Conservation (phyloP, 2,888 invertebrate genomes). For the Hartigia nigra region DNA sequence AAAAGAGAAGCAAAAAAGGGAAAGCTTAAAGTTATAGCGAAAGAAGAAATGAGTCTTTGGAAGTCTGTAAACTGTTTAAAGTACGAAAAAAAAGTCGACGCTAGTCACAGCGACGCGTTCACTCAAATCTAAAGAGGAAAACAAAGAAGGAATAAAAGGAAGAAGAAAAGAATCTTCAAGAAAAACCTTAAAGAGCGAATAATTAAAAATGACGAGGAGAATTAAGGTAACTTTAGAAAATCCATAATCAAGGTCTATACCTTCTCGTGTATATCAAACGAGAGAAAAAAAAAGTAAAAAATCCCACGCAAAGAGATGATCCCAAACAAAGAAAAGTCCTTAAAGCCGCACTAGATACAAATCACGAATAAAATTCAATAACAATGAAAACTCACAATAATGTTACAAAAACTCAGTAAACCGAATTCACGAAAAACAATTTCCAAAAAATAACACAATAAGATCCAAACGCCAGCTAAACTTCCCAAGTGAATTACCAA, state of each 20-base stretch:
- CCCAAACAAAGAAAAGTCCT: neutral
- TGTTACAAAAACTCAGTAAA: neutral
- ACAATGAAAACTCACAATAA: neutral
- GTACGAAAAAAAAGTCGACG: neutral
- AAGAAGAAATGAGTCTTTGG: neutral
- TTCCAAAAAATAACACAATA: neutral
- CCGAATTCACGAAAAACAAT: neutral
- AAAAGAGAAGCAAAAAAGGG: slow-evolving; percentile 2
- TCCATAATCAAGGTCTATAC: neutral
- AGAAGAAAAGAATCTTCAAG: neutral
- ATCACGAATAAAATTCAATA: neutral
- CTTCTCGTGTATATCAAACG: neutral
- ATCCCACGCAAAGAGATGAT: neutral
- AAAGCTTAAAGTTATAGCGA: neutral
- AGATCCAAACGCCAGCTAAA: neutral
- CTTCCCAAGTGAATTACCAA: neutral
- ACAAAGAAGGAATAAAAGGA: neutral
- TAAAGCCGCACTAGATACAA: neutral
- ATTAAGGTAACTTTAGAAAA: neutral
- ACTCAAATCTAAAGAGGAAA: neutral
- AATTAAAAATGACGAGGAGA: neutral
- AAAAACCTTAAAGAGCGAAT: neutral
- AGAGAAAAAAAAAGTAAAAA: neutral
- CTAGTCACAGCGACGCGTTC: neutral
- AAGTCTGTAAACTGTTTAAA: neutral